These are phyloP conservation scores for Brenthis hecate DNA, from an alignment of 2,888 invertebrate species.

Conservation along the genomic window DNA sequence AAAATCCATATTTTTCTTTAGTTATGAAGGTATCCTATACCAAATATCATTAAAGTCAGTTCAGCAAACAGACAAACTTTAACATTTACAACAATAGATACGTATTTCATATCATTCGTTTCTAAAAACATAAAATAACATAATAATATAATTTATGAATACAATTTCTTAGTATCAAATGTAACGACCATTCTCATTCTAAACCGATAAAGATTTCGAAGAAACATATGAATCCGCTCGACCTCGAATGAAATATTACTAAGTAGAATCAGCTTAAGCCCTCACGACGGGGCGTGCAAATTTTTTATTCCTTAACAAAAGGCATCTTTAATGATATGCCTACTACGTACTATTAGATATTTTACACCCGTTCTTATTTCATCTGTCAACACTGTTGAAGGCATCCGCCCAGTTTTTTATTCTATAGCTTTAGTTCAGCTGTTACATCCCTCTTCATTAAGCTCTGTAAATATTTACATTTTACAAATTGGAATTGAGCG, in stretches of 20 bases:
- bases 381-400: slow-evolving; percentile 50
- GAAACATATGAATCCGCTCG: slow-evolving; percentile 35
- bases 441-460: slow-evolving; percentile 37
- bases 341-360: slow-evolving; percentile 24
- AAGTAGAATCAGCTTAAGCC: slow-evolving; percentile 28
- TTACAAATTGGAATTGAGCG: slow-evolving; percentile 22
- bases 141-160: slow-evolving; percentile 20
- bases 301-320: slow-evolving; percentile 33
- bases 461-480: slow-evolving; percentile 35
- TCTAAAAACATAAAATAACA: slow-evolving; percentile 4
- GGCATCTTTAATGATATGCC: slow-evolving; percentile 23
- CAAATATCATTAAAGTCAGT: no score
- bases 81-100: no score
- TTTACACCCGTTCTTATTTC: slow-evolving; percentile 43
- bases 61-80: no score
- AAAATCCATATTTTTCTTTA: background rate
- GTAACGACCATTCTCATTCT: slow-evolving; percentile 14
- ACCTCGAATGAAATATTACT: slow-evolving; percentile 34
- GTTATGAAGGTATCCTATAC: no score
- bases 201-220: slow-evolving; percentile 32
- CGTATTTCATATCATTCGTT: background rate
- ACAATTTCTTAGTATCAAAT: slow-evolving; percentile 16
- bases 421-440: slow-evolving; percentile 34
- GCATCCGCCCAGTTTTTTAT: slow-evolving; percentile 42
- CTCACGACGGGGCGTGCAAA: slow-evolving; percentile 39